Evolutionary conservation across 2,888 invertebrate species (phyloP).

Genomic region (Amphipoea oculea): DNA sequence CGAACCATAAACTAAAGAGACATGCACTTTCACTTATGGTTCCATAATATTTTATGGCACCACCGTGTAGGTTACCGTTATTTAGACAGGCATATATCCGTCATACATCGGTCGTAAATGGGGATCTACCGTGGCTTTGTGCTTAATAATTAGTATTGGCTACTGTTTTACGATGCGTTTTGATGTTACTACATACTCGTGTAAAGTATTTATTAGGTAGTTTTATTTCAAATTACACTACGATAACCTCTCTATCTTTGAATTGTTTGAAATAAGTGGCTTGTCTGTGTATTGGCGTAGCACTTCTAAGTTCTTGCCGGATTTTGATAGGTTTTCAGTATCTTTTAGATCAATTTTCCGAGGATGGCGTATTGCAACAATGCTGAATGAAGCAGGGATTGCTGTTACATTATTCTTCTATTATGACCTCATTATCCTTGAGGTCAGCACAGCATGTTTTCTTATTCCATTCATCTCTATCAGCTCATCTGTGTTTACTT

Average conservation of each 20-base stretch:
- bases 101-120: conserved; percentile 33
- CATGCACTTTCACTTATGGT: conserved; percentile 62
- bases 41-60: conserved; percentile 50
- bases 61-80: conserved; percentile 29
- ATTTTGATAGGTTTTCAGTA: not conserved
- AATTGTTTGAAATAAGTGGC: not conserved
- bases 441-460: not conserved
- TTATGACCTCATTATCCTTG: not conserved
- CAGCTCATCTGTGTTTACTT: no score
- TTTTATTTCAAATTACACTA: not conserved
- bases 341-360: not conserved
- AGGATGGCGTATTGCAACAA: not conserved
- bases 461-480: not conserved
- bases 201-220: not conserved
- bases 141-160: conserved; percentile 10
- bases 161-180: conserved; percentile 18
- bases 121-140: conserved; percentile 7
- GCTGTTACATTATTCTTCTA: not conserved
- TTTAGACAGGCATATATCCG: conserved; percentile 35
- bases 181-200: not conserved
- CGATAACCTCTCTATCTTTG: not conserved
- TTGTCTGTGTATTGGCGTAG: not conserved
- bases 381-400: not conserved
- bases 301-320: not conserved
- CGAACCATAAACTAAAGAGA: conserved; percentile 39